Evolutionary conservation across 2,797 vertebrate species (phyloP).

Genomic region (Macroramphosus scolopax): DNA sequence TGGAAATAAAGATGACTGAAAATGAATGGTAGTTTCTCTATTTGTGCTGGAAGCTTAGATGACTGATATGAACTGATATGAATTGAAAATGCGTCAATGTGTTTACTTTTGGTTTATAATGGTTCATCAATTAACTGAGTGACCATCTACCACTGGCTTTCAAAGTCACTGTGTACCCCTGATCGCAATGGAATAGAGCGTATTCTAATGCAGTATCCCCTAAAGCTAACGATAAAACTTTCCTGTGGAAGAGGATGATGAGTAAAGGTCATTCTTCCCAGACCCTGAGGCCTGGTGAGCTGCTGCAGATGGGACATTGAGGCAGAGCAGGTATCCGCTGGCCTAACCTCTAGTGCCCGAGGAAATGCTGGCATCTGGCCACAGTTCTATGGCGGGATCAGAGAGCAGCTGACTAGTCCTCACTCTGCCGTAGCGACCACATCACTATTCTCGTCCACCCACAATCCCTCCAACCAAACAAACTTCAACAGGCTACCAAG

Average conservation of each 20-base stretch:
- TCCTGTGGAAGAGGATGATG: slow-evolving; percentile 7
- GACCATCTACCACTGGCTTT: background rate
- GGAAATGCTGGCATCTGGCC: too few species aligned
- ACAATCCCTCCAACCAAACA: slow-evolving; percentile 47
- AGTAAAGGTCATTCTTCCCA: slow-evolving; percentile 47
- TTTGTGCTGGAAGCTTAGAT: too few species aligned
- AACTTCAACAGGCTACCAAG: slow-evolving; percentile 35
- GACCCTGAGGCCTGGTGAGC: too few species aligned
- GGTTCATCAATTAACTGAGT: background rate
- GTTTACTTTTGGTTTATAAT: background rate
- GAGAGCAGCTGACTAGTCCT: slow-evolving; percentile 36
- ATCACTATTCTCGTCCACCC: slow-evolving; percentile 63
- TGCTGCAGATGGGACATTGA: slow-evolving; percentile 7
- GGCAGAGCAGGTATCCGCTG: slow-evolving; percentile 34
- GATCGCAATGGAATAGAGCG: too few species aligned
- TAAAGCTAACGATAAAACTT: slow-evolving; percentile 23
- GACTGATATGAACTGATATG: too few species aligned
- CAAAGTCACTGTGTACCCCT: too few species aligned
- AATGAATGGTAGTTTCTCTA: too few species aligned
- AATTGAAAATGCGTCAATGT: too few species aligned
- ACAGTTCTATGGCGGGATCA: slow-evolving; percentile 27
- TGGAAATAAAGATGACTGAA: too few species aligned
- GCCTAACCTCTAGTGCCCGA: slow-evolving; percentile 43
- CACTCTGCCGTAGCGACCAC: slow-evolving; percentile 20
- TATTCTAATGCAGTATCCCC: background rate